Evolutionary conservation across 2,113 vertebrate species (phyloP), one percentile per base, ranked within the genome.

Genomic region (Carettochelys insculpta): DNA sequence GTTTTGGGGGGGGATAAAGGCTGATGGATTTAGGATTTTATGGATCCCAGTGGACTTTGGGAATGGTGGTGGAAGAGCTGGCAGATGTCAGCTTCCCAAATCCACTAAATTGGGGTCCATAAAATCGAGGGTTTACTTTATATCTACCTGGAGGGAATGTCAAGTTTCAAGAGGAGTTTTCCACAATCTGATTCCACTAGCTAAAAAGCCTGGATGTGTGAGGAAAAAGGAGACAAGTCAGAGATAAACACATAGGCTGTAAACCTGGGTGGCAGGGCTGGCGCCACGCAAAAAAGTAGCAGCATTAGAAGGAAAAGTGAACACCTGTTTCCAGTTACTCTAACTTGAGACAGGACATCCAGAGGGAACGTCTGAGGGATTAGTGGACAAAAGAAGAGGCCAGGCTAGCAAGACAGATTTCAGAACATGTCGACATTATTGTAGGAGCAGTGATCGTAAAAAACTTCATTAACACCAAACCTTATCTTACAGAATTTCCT

Each of bases 401-500:
- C 75, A 27, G 25, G 34, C 29, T 83, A 43, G 75, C 77, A 79
- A 86, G 51, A 7, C 41, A 61, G 0, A 51, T 92, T 41, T 91
- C 76, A n/a, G 20, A 50, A 3, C 11, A 43, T 0, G 0, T 31
- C 92, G 34, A 83, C 90, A 80, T 87, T 83, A 22, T 22, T n/a
- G 71, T 93, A 90, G 48, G 24, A 92, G 25, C 13, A 68, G 34
- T 53, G n/a, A 79, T 54, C 88, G 6, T 80, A 27, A 41, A 34
- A 3, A 6, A 77, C 78, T 89, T 92, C 76, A 83, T 17, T 95
- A 88, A 92, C 48, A 80, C 16, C 43, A 48, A 85, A 93, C 41
- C 96, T 51, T 92, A 20, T 94, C 91, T 80, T 98, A 29, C 95
- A 99, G 99, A 11, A 98, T 34, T 78, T 99, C 71, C 92, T 99